Evolutionary conservation across 2,888 invertebrate genomes (phyloP), one percentile per base, ranked within the genome.

Genomic region (Rhagonycha lutea): DNA sequence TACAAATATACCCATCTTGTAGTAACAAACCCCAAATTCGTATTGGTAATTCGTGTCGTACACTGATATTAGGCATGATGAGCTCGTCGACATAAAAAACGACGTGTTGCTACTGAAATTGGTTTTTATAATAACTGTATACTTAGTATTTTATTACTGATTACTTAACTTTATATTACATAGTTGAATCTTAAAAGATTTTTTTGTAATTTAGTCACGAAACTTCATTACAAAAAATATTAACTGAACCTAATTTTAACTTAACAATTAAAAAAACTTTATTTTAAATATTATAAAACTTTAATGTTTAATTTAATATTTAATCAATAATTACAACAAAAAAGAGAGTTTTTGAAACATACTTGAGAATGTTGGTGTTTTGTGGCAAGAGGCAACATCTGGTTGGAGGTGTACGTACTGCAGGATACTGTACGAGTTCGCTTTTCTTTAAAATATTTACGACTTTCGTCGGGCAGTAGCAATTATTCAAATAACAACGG

Each of bases 1-100:
- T 85, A 85, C 85, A 83, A 84, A 85, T 80, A 77, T 72, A 77
- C 63, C 63, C 28, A 29, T 72, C 71, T 70, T 68, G 63, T 72
- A 72, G 67, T 72, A 77, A 70, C 77, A 74, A 71, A 77, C 72
- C 73, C 67, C 72, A 72, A 77, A 77, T 77, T 77, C 67, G 72
- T 68, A 69, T 74, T 74, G 68, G 73, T 71, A 76, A 76, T 73
- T 76, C 71, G 69, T 69, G 76, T 74, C 76, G 68, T 76, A 73
- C 73, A 70, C 70, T 76, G 73, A 76, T 71, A 76, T 76, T 76
- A 73, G 73, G 18, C 67, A 68, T 61, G 61, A 70, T 61, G 32
- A 73, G 47, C 73, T 69, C 62, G 71, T 29, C 71, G 62, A 72
- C 67, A 72, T 71, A 67, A 69, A 70, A 70, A 32, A 61, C 63